Conservation (phyloP, 2,113 vertebrate genomes). For the Coryphaenoides rupestris region DNA sequence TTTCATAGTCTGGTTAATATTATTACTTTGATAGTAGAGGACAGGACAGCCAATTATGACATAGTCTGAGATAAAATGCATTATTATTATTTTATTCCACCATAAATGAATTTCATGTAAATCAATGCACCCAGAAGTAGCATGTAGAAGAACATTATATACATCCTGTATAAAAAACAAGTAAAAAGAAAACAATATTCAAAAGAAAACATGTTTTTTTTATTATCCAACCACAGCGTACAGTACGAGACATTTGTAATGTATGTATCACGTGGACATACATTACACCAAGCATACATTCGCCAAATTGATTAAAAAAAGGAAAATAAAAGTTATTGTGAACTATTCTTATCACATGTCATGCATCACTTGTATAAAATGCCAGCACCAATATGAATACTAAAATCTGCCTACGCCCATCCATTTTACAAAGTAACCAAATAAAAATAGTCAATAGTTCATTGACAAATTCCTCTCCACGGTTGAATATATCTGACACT, state of each 20-base stretch:
- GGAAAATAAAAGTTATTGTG: neutral
- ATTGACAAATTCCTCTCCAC: constrained; percentile 19
- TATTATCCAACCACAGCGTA: constrained; percentile 64
- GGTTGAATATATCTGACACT: constrained; percentile 30
- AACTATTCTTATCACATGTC: constrained; percentile 14
- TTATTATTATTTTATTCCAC: too few species aligned
- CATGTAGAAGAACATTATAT: neutral
- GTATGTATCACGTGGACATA: constrained; percentile 48
- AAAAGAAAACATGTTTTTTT: constrained; percentile 27
- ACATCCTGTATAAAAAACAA: neutral
- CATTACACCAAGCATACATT: constrained; percentile 29
- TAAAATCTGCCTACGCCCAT: constrained; percentile 35
- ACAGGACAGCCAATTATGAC: too few species aligned
- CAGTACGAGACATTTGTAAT: constrained; percentile 57
- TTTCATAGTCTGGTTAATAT: too few species aligned
- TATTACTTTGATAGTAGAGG: too few species aligned
- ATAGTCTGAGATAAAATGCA: too few species aligned
- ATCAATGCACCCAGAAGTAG: too few species aligned
- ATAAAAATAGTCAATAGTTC: too few species aligned
- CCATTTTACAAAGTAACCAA: constrained; percentile 23
- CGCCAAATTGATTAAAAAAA: constrained; percentile 16
- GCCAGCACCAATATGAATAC: constrained; percentile 54
- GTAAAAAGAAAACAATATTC: neutral
- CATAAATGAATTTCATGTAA: too few species aligned
- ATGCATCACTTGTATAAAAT: constrained; percentile 56